phyloP scores from a whole-genome alignment of 2,797 vertebrate genomes.

The Balearica regulorum region DNA sequence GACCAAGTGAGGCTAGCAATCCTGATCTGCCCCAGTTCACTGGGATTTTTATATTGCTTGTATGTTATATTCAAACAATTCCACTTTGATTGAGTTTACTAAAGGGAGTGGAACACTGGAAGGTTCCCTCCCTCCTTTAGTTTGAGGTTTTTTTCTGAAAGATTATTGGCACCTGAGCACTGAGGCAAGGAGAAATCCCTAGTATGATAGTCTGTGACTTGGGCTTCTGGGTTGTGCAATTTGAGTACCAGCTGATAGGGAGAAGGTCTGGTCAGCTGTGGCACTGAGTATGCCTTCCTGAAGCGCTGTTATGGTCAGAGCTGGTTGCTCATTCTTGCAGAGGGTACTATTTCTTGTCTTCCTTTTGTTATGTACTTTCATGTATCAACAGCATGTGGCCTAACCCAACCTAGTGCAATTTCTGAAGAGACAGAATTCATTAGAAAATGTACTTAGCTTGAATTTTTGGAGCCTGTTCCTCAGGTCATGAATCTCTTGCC shows the following conservation, averaged over 20 bases:
- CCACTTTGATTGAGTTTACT: neutral
- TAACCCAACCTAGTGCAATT: neutral
- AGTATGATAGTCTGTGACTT: neutral
- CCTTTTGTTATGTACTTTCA: neutral
- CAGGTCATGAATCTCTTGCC: neutral
- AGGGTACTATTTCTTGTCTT: neutral
- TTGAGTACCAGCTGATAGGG: neutral
- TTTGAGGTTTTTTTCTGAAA: neutral
- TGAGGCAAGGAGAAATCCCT: neutral
- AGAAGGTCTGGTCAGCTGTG: neutral
- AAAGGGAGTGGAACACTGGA: neutral
- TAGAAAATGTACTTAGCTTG: neutral
- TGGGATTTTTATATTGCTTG: neutral
- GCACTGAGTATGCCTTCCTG: neutral
- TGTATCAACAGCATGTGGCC: neutral
- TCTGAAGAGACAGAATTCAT: neutral
- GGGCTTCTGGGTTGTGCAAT: neutral
- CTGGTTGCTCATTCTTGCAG: neutral
- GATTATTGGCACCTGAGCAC: neutral
- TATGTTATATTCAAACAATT: neutral
- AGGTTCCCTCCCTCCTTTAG: neutral
- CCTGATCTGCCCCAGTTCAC: neutral
- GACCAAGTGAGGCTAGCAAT: neutral
- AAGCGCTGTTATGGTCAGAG: neutral
- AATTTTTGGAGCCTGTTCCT: neutral